phyloP scores from a whole-genome alignment of 2,797 vertebrate species.

The Triplophysa bombifrons region DNA sequence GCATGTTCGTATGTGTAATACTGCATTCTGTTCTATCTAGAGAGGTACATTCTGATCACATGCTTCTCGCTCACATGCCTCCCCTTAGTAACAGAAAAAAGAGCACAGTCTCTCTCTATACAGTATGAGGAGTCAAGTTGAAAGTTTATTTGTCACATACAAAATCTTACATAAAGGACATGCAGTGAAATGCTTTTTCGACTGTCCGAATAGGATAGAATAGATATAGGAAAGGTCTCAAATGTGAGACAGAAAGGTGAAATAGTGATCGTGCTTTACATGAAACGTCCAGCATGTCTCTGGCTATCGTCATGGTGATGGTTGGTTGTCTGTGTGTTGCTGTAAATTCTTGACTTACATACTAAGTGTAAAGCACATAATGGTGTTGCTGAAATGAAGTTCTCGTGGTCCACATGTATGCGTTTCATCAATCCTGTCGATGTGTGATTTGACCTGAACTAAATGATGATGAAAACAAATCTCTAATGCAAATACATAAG shows the following conservation, averaged over 20 bases:
- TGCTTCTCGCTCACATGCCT: slow-evolving; percentile 25
- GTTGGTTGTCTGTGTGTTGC: not conserved
- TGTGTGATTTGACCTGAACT: not conserved
- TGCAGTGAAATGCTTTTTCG: too few relatives aligned
- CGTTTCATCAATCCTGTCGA: not conserved
- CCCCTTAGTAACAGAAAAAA: slow-evolving; percentile 30
- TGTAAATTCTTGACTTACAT: not conserved
- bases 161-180: too few relatives aligned
- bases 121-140: not conserved
- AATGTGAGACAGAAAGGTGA: not conserved
- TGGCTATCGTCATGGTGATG: slow-evolving; percentile 19
- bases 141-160: too few relatives aligned
- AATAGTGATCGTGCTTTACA: not conserved
- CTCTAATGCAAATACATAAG: not conserved
- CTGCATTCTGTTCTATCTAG: slow-evolving; percentile 38
- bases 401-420: not conserved
- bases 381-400: not conserved
- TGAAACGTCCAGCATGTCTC: slow-evolving; percentile 2
- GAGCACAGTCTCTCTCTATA: not conserved
- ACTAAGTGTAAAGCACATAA: not conserved
- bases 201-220: too few relatives aligned
- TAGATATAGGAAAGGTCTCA: not conserved
- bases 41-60: slow-evolving; percentile 9
- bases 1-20: not conserved
- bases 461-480: not conserved